These are phyloP conservation scores for Drosophila oshimai DNA, from an alignment of 1,140 invertebrate species.

Conservation along the genomic window DNA sequence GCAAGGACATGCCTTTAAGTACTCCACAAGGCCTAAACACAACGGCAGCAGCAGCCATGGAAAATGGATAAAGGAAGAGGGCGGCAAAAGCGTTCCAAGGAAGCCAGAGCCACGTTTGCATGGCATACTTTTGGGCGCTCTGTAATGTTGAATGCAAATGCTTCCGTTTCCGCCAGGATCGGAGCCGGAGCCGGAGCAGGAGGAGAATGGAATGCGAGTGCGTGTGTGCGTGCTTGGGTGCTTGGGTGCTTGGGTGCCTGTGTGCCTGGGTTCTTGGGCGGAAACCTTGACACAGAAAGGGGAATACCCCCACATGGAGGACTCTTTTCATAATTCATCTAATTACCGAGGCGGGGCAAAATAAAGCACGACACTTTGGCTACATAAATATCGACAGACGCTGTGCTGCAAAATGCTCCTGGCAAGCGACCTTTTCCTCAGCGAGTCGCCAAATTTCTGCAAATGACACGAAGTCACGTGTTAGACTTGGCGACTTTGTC, in stretches of 20 bases:
- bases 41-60: background rate
- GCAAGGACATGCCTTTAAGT: constrained; percentile 10
- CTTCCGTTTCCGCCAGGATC: constrained; percentile 46
- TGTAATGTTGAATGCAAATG: constrained; percentile 45
- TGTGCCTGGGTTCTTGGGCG: background rate
- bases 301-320: constrained; percentile 10
- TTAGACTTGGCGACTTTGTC: constrained; percentile 77
- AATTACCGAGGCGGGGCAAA: constrained; percentile 44
- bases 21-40: background rate
- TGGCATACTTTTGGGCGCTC: constrained; percentile 55
- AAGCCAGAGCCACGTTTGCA: constrained; percentile 1
- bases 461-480: constrained; percentile 80
- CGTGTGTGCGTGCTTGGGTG: background rate
- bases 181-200: too few species aligned
- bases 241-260: background rate
- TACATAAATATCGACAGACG: constrained; percentile 28
- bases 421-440: constrained; percentile 30
- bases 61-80: background rate
- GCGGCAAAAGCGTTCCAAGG: background rate
- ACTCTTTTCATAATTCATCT: constrained; percentile 38
- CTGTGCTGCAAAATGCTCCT: constrained; percentile 28
- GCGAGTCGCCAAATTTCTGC: constrained; percentile 54
- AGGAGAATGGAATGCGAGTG: constrained; percentile 1
- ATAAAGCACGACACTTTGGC: constrained; percentile 18
- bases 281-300: constrained; percentile 42